A percentile compares a stretch with the other conserved stretches of the same genome.
phyloP scores from a whole-genome alignment of 2,888 invertebrate genomes.

The Tachina fera region DNA sequence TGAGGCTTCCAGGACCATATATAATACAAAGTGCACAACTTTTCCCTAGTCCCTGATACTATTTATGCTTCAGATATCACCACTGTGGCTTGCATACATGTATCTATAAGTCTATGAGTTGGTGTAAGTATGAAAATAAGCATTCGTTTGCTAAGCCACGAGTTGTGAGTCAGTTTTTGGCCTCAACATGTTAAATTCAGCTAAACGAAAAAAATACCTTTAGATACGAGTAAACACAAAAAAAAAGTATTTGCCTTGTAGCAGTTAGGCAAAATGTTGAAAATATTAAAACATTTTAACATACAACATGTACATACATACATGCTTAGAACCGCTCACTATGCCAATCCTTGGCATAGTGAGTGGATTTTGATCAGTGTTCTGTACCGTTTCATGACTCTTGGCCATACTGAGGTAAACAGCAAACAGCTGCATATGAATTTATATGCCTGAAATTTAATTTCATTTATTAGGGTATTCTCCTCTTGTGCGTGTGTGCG shows the following conservation, averaged over 20 bases:
- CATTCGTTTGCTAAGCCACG: slow-evolving; percentile 37
- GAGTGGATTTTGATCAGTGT: slow-evolving; percentile 8
- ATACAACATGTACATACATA: not conserved
- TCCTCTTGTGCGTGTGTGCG: not conserved
- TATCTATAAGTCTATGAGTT: too few species aligned
- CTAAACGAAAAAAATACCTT: slow-evolving; percentile 16
- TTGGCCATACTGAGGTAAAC: slow-evolving; percentile 32
- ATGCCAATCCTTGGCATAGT: not conserved
- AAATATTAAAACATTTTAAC: slow-evolving; percentile 5
- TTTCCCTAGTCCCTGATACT: not conserved
- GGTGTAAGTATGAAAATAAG: not conserved
- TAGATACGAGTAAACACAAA: slow-evolving; percentile 6
- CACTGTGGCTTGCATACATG: not conserved
- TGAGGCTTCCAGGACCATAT: not conserved
- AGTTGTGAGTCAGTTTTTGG: slow-evolving; percentile 39
- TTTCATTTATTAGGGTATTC: slow-evolving; percentile 50
- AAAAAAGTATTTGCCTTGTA: not conserved
- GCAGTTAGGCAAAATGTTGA: slow-evolving; percentile 26
- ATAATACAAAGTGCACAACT: not conserved
- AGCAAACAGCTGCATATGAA: slow-evolving; percentile 37
- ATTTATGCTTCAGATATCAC: not conserved
- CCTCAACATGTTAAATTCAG: slow-evolving; percentile 34
- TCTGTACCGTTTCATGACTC: slow-evolving; percentile 23
- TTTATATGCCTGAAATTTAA: slow-evolving; percentile 33
- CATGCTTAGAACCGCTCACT: not conserved